These are phyloP conservation scores for Gasterosteus aculeatus DNA, from an alignment of 2,113 vertebrate genomes.

Conservation along the genomic window DNA sequence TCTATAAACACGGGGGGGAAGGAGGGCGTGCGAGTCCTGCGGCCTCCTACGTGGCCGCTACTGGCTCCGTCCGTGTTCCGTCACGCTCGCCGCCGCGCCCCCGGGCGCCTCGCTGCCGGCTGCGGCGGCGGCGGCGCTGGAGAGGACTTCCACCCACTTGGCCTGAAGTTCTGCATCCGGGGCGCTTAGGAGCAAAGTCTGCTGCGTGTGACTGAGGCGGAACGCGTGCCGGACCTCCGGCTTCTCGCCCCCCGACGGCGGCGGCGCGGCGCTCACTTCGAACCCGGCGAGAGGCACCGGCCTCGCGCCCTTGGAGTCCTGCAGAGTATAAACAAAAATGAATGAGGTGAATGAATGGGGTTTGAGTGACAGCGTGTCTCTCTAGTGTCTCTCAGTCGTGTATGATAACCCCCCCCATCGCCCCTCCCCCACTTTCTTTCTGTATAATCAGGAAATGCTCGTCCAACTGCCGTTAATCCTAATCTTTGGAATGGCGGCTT, in stretches of 20 bases:
- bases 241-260: slow-evolving; percentile 75
- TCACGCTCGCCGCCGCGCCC: slow-evolving; percentile 58
- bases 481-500: slow-evolving; percentile 70
- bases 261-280: slow-evolving; percentile 72
- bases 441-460: slow-evolving; percentile 63
- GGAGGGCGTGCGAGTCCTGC: slow-evolving; percentile 50
- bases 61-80: slow-evolving; percentile 78
- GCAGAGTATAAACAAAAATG: neutral
- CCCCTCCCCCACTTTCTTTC: slow-evolving; percentile 45
- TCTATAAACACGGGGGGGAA: slow-evolving; percentile 75
- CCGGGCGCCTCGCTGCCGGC: slow-evolving; percentile 71
- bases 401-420: slow-evolving; percentile 17
- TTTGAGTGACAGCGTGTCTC: slow-evolving; percentile 14
- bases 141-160: slow-evolving; percentile 87
- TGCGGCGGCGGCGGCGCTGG: slow-evolving; percentile 72
- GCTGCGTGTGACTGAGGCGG: slow-evolving; percentile 85
- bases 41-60: slow-evolving; percentile 64
- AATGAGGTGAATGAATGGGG: neutral
- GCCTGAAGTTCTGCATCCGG: slow-evolving; percentile 84
- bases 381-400: slow-evolving; percentile 2
- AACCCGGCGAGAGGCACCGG: slow-evolving; percentile 84
- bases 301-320: slow-evolving; percentile 82
- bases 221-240: slow-evolving; percentile 80
- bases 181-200: slow-evolving; percentile 84
- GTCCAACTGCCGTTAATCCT: slow-evolving; percentile 68